A percentile compares a stretch with the other conserved stretches of the same genome.
phyloP scores from a whole-genome alignment of 2,797 vertebrate genomes.

The Alectoris magna region DNA sequence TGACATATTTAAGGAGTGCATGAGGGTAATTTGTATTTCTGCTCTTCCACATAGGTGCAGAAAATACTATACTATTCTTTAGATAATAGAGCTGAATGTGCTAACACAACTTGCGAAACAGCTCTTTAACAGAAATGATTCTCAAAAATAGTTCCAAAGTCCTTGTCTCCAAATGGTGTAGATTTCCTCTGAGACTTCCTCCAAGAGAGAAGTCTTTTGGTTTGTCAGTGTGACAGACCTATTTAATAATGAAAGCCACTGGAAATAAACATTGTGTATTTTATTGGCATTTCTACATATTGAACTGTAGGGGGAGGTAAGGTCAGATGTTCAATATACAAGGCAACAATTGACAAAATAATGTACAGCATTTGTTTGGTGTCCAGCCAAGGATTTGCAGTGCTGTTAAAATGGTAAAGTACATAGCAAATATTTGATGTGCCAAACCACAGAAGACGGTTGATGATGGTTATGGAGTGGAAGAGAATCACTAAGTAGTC shows the following conservation, averaged over 20 bases:
- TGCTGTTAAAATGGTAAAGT: constrained; percentile 50
- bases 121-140: not conserved
- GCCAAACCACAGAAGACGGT: constrained; percentile 66
- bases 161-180: not conserved
- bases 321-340: constrained; percentile 26
- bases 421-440: constrained; percentile 32
- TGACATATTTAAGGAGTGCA: not conserved
- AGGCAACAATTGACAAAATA: constrained; percentile 36
- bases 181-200: not conserved
- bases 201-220: not conserved
- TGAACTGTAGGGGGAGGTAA: constrained; percentile 44
- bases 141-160: not conserved
- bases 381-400: constrained; percentile 41
- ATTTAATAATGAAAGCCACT: constrained; percentile 20
- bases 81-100: not conserved
- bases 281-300: constrained; percentile 27
- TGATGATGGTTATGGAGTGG: constrained; percentile 41
- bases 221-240: not conserved
- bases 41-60: not conserved
- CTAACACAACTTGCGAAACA: not conserved
- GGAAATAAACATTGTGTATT: constrained; percentile 10
- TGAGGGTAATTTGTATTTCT: not conserved
- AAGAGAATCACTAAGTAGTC: constrained; percentile 40
- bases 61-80: not conserved
- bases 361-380: constrained; percentile 40